Percentiles rank a stretch among this genome's conserved stretches.
phyloP scores from a whole-genome alignment of 2,888 invertebrate genomes.

The Nipponacmea schrenckii region DNA sequence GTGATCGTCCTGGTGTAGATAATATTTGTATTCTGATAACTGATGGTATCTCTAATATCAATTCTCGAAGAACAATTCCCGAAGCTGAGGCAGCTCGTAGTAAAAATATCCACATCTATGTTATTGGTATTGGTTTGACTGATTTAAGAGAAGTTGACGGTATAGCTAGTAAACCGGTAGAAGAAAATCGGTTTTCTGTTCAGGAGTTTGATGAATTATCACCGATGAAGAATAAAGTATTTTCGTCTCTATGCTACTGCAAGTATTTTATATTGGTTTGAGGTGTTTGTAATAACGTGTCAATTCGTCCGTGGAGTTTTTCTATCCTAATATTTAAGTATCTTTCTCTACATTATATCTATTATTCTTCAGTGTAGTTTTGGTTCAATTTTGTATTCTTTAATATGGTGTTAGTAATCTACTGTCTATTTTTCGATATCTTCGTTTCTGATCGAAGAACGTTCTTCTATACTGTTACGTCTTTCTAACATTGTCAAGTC shows the following conservation, averaged over 20 bases:
- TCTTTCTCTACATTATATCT: background rate
- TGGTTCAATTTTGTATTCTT: background rate
- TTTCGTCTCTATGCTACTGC: conserved; percentile 32
- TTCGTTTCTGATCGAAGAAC: too few species aligned
- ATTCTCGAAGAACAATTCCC: conserved; percentile 50
- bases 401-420: background rate
- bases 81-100: conserved; percentile 45
- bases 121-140: conserved; percentile 45
- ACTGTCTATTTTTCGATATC: too few species aligned
- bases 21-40: conserved; percentile 56
- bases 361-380: background rate
- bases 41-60: conserved; percentile 62
- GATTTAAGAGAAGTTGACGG: conserved; percentile 49
- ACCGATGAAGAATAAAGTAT: conserved; percentile 29
- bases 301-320: too few species aligned
- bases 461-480: too few species aligned
- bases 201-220: conserved; percentile 39
- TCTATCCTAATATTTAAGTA: background rate
- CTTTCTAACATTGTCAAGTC: too few species aligned
- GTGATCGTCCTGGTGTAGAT: conserved; percentile 51
- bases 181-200: conserved; percentile 45
- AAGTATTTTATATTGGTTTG: conserved; percentile 32
- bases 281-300: background rate
- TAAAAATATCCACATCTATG: conserved; percentile 42
- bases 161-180: conserved; percentile 46